Conservation (phyloP, 2,888 invertebrate genomes). For the Punctoribates punctum region DNA sequence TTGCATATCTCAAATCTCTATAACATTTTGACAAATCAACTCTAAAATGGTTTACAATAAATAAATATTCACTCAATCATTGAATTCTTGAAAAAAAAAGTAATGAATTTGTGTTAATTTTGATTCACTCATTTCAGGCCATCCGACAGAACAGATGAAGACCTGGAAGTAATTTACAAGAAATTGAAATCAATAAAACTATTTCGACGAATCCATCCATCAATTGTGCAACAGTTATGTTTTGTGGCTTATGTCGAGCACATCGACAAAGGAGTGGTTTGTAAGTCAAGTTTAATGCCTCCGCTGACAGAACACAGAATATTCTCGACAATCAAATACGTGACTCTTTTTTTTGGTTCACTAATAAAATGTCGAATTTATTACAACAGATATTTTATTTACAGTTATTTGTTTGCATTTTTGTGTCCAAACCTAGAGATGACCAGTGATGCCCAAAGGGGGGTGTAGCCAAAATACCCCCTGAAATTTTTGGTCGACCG, state of each 20-base stretch:
- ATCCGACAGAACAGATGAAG: conserved; percentile 67
- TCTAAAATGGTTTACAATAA: no score
- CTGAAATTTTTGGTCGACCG: no score
- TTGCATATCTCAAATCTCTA: no score
- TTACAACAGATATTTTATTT: no score
- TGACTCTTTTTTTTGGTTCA: background rate
- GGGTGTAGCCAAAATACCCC: no score
- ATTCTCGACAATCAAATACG: background rate
- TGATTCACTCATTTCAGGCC: conserved; percentile 58
- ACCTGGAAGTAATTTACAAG: conserved; percentile 68
- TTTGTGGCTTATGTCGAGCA: conserved; percentile 73
- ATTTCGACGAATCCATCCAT: conserved; percentile 60
- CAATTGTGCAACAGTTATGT: conserved; percentile 68
- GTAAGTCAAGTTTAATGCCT: conserved; percentile 59
- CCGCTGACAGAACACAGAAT: background rate
- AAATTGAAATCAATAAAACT: conserved; percentile 64
- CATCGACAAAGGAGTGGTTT: conserved; percentile 69
- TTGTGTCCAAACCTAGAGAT: no score
- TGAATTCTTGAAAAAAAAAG: no score
- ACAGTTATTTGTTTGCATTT: no score
- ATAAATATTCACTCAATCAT: no score
- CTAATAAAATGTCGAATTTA: no score
- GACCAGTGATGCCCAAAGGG: no score
- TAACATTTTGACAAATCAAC: no score
- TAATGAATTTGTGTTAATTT: background rate